These are phyloP conservation scores for Chrysocyon brachyurus DNA, from an alignment of 2,797 vertebrate genomes.

Conservation along the genomic window DNA sequence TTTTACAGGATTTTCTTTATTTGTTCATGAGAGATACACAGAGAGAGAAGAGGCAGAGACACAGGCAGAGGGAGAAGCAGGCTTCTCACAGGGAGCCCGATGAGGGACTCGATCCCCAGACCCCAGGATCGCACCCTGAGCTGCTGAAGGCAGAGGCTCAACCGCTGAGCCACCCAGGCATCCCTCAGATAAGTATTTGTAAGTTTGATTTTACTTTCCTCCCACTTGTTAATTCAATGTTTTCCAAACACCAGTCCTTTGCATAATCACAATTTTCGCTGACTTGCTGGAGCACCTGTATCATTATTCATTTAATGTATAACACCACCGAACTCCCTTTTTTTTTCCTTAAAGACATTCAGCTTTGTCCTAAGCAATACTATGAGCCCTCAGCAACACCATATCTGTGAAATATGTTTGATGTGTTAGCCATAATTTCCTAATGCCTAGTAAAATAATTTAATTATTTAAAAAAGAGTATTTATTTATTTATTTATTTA, in stretches of 20 bases:
- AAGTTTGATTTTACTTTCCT: background rate
- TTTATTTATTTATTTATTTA: no score
- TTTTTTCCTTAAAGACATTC: constrained; percentile 5
- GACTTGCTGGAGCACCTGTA: background rate
- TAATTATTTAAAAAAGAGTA: background rate
- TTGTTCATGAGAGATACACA: no score
- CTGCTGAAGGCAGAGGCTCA: no score
- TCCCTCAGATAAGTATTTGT: background rate
- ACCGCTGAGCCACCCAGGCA: no score
- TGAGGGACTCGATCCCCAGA: no score
- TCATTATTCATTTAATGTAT: background rate
- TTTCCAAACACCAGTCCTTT: background rate
- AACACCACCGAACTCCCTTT: background rate
- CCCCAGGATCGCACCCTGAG: no score
- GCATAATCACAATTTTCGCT: background rate
- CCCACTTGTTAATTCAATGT: background rate
- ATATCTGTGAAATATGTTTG: background rate
- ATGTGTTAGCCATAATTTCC: background rate
- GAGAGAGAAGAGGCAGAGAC: no score
- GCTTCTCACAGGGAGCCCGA: no score
- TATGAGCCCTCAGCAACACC: no score
- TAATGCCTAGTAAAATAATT: background rate
- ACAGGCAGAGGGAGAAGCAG: no score
- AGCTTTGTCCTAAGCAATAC: background rate
- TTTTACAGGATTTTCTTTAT: no score